Evolutionary conservation across 1,140 invertebrate species (phyloP).

Genomic region (Hylyphantes graminicola): DNA sequence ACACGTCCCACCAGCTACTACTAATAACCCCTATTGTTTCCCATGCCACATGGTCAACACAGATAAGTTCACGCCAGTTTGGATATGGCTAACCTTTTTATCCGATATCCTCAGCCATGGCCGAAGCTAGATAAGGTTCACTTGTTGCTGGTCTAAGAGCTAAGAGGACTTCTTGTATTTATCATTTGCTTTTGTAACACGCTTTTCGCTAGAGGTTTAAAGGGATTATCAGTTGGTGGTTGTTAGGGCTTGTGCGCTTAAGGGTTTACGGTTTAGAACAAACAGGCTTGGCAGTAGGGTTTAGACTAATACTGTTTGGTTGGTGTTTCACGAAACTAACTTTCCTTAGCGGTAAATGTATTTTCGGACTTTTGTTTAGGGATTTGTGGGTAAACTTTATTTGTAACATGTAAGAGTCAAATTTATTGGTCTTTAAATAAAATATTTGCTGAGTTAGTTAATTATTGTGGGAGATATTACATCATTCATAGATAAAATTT

Average conservation of each 20-base stretch:
- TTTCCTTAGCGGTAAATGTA: too few species aligned
- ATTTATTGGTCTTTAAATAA: too few species aligned
- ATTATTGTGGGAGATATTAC: too few species aligned
- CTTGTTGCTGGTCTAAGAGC: constrained; percentile 25
- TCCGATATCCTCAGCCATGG: constrained; percentile 33
- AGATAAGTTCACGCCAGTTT: constrained; percentile 27
- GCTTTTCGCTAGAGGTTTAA: constrained; percentile 8
- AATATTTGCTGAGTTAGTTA: too few species aligned
- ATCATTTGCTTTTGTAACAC: constrained; percentile 16
- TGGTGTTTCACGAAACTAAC: too few species aligned
- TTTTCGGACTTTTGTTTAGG: too few species aligned
- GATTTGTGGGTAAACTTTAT: too few species aligned
- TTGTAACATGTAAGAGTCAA: too few species aligned
- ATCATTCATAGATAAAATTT: too few species aligned
- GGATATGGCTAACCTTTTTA: constrained; percentile 20
- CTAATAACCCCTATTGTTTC: constrained; percentile 29
- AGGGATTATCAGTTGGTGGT: constrained; percentile 9
- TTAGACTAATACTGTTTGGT: not conserved
- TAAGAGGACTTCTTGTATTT: constrained; percentile 34
- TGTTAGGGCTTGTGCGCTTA: not conserved
- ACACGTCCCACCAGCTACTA: not conserved
- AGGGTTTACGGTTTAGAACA: not conserved
- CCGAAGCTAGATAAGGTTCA: constrained; percentile 40
- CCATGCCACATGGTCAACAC: constrained; percentile 40
- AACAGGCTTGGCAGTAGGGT: constrained; percentile 2